These are phyloP conservation scores for Lymantria monacha DNA, from an alignment of 2,888 invertebrate species.

Conservation along the genomic window DNA sequence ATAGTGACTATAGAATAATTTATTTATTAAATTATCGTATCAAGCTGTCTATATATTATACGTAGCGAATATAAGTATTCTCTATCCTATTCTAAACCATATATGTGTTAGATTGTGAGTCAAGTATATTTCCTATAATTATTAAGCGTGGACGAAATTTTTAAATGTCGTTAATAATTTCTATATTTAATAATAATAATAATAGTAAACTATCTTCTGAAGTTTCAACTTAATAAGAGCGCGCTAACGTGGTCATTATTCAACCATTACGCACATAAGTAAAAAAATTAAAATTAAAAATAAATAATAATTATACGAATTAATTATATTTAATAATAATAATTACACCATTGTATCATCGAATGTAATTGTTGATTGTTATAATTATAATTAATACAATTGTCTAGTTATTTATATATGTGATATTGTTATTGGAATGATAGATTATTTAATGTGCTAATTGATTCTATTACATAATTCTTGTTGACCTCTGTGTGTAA, in stretches of 20 bases:
- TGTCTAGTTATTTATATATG: slow-evolving; percentile 76
- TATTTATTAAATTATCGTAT: slow-evolving; percentile 34
- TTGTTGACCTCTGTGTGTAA: slow-evolving; percentile 78
- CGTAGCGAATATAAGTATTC: slow-evolving; percentile 32
- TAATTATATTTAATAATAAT: slow-evolving; percentile 59
- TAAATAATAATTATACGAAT: slow-evolving; percentile 58
- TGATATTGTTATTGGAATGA: slow-evolving; percentile 80
- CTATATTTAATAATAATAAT: slow-evolving; percentile 36
- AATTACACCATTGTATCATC: slow-evolving; percentile 71
- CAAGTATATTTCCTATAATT: slow-evolving; percentile 39
- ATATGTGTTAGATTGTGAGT: slow-evolving; percentile 51
- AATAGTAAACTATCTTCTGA: slow-evolving; percentile 24
- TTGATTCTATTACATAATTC: slow-evolving; percentile 69
- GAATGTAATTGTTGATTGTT: slow-evolving; percentile 79
- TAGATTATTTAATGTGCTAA: slow-evolving; percentile 72
- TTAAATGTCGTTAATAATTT: slow-evolving; percentile 35
- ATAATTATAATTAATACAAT: slow-evolving; percentile 56
- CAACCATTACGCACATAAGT: slow-evolving; percentile 68
- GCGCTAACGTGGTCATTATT: slow-evolving; percentile 56
- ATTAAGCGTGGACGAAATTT: slow-evolving; percentile 37
- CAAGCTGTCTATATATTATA: slow-evolving; percentile 46
- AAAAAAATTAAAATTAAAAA: slow-evolving; percentile 13
- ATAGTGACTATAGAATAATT: slow-evolving; percentile 31
- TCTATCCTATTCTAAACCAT: slow-evolving; percentile 35
- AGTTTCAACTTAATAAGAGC: slow-evolving; percentile 19